Conservation (phyloP, 2,888 invertebrate species). For the Coelinius sp. region DNA sequence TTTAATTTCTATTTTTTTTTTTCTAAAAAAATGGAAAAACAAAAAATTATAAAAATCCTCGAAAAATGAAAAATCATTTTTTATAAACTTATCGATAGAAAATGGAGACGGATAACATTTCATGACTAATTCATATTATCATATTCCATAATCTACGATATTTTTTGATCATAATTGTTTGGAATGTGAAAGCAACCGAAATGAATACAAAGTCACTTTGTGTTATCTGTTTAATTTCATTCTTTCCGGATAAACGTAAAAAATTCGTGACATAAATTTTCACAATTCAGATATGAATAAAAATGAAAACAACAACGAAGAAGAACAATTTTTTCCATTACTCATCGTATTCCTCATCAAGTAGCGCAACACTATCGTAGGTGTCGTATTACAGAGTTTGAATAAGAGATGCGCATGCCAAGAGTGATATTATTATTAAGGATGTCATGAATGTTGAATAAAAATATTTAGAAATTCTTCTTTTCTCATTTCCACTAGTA, state of each 20-base stretch:
- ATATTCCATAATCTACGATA: neutral
- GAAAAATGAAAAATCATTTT: no score
- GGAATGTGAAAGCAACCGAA: neutral
- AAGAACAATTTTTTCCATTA: slow-evolving; percentile 12
- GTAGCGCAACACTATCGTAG: slow-evolving; percentile 4
- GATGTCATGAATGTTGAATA: neutral
- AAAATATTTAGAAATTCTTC: neutral
- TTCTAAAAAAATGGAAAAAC: no score
- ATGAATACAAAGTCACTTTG: neutral
- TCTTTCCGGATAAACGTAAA: neutral
- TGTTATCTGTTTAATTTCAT: neutral
- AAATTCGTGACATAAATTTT: slow-evolving; percentile 13
- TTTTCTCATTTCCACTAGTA: neutral
- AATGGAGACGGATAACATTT: no score
- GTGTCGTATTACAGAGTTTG: slow-evolving; percentile 1
- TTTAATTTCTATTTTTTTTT: no score
- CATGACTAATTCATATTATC: neutral
- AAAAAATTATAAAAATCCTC: no score
- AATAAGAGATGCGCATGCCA: slow-evolving; percentile 4
- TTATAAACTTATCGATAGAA: no score
- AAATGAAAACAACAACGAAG: neutral
- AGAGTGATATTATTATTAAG: neutral
- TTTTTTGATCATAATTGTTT: no score
- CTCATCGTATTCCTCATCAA: slow-evolving; percentile 11
- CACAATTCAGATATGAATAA: neutral